Conservation (phyloP, 2,888 invertebrate species). For the Allacma fusca region DNA sequence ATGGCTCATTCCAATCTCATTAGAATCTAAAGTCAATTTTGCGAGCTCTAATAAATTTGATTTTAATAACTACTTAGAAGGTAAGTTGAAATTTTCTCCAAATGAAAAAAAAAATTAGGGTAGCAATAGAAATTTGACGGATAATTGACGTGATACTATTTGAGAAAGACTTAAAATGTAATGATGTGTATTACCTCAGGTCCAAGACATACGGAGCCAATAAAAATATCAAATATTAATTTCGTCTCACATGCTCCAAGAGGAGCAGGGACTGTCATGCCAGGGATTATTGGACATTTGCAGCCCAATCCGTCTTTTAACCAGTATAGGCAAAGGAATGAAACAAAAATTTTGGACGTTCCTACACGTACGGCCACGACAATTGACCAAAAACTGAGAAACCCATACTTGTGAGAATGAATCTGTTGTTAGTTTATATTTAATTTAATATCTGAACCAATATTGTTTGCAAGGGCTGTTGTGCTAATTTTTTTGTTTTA, state of each 20-base stretch:
- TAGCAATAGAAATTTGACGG: too few relatives aligned
- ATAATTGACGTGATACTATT: too few relatives aligned
- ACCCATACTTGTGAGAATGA: conserved; percentile 31
- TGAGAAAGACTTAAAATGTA: too few relatives aligned
- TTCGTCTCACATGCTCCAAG: conserved; percentile 35
- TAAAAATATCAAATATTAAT: conserved; percentile 27
- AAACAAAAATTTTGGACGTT: conserved; percentile 30
- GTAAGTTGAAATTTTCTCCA: conserved; percentile 4
- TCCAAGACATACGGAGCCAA: conserved; percentile 34
- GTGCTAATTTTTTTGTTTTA: neutral
- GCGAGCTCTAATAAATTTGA: conserved; percentile 17
- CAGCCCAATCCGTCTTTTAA: neutral
- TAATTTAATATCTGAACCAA: too few relatives aligned
- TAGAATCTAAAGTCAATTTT: neutral
- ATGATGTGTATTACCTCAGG: too few relatives aligned
- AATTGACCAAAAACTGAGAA: conserved; percentile 10
- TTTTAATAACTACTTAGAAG: conserved; percentile 40
- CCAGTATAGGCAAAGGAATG: conserved; percentile 18
- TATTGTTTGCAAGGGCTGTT: neutral
- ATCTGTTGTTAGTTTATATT: too few relatives aligned
- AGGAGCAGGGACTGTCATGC: conserved; percentile 3
- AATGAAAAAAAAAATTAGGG: neutral
- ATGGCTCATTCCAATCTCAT: conserved; percentile 32
- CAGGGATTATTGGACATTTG: conserved; percentile 3
- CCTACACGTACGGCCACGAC: conserved; percentile 31